Base-by-base conservation (phyloP, 2,113 vertebrate genomes). In the Actinemys pallida region DNA sequence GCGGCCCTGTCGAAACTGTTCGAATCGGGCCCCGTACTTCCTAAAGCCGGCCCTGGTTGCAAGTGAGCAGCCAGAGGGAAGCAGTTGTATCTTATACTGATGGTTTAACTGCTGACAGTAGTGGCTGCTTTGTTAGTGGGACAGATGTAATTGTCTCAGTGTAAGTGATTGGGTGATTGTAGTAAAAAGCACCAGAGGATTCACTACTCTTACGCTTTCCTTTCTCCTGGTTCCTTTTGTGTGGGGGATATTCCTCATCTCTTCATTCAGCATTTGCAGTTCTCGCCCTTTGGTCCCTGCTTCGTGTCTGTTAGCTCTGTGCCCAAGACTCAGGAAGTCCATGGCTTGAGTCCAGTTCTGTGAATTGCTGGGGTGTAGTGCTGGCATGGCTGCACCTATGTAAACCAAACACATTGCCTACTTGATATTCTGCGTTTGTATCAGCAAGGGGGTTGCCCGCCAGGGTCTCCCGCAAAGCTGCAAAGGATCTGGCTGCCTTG, bases 221-320 rank as follows among this genome's bases (percentile, higher is more conserved):
- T 88, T 81, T 93, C 14, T 24, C 89, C 81, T 79, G 19, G 1
- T 86, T 95, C 95, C 93, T 24, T 6, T 91, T 90, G 94, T 87
- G 24, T 75, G 90, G 82, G 78, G 10, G 6, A 19, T 1, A 1
- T 27, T 20, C 88, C 89, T 4, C 4, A 7, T 86, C n/a, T 93
- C 35, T 72, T 91, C 35, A 52, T 24, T 35, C 47, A 90, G 27
- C 3, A 6, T 69, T 69, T 69, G 14, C n/a, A n/a, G 4, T 80
- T 62, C 4, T 42, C 31, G 87, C 6, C 25, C 87, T 81, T 10
- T 31, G 13, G 57, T 87, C 11, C 4, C 39, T 86, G 25, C 35
- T 11, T 6, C 22, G 2, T 47, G 56, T 12, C n/a, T 56, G 1
- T 19, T 54, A 11, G 11, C 49, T 79, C 47, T 2, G 0, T 86